These are phyloP conservation scores for Callopanchax toddi DNA, from an alignment of 2,113 vertebrate genomes.

Conservation along the genomic window DNA sequence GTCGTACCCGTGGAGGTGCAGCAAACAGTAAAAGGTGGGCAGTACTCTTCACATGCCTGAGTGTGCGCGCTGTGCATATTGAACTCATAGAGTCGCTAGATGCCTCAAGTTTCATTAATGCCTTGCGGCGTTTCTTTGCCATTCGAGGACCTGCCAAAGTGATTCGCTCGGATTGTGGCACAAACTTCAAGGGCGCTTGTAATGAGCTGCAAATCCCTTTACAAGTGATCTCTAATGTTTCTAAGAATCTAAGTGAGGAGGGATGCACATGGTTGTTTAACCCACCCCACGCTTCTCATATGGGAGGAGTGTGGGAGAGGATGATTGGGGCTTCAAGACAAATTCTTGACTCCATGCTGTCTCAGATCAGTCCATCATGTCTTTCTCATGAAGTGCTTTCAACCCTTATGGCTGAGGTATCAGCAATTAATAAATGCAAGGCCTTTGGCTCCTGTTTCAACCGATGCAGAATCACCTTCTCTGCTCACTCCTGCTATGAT, in stretches of 20 bases:
- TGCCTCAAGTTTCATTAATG: too few relatives aligned
- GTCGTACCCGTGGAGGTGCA: too few relatives aligned
- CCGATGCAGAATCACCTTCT: neutral
- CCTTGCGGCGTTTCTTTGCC: too few relatives aligned
- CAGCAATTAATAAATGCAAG: slow-evolving; percentile 10
- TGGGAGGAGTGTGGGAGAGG: neutral
- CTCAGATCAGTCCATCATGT: neutral
- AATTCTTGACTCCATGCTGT: neutral
- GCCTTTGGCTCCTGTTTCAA: neutral
- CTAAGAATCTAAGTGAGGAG: neutral
- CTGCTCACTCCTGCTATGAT: neutral
- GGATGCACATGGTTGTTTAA: slow-evolving; percentile 2
- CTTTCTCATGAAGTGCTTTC: neutral
- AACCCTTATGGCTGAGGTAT: neutral
- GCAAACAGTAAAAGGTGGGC: too few relatives aligned
- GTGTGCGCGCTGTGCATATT: too few relatives aligned
- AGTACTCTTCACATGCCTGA: too few relatives aligned
- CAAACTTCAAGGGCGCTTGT: neutral
- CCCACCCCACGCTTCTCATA: neutral
- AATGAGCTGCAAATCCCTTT: neutral
- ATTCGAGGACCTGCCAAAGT: too few relatives aligned
- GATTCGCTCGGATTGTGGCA: too few relatives aligned
- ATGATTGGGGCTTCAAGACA: neutral
- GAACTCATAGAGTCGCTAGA: too few relatives aligned
- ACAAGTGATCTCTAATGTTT: too few relatives aligned